Evolutionary conservation across 2,113 vertebrate species (phyloP).

Genomic region (Paradisaea rubra): DNA sequence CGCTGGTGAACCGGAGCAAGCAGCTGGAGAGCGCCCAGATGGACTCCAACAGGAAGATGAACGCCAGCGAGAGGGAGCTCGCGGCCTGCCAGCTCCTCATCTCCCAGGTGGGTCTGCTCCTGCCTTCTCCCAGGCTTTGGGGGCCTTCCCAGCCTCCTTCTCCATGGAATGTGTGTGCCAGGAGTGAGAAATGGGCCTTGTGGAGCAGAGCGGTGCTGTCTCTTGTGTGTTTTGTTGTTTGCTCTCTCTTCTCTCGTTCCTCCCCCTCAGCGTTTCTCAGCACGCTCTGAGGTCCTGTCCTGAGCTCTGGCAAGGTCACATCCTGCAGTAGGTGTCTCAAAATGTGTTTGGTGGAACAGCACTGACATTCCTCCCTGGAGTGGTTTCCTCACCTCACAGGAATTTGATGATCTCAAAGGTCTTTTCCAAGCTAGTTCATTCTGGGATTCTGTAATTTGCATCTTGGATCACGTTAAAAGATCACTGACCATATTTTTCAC

Average conservation of each 20-base stretch:
- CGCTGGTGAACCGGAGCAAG: slow-evolving; percentile 86
- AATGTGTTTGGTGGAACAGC: background rate
- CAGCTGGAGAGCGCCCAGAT: slow-evolving; percentile 86
- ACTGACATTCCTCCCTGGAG: background rate
- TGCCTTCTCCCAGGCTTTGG: background rate
- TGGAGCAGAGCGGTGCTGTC: background rate
- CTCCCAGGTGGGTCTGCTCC: slow-evolving; percentile 52
- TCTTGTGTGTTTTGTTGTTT: background rate
- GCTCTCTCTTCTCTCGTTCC: background rate
- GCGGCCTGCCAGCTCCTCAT: slow-evolving; percentile 87
- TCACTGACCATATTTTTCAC: background rate
- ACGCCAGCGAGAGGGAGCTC: slow-evolving; percentile 87
- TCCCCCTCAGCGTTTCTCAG: background rate
- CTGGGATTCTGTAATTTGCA: background rate
- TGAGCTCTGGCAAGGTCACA: background rate
- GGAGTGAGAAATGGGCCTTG: background rate
- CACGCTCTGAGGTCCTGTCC: background rate
- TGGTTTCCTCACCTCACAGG: background rate
- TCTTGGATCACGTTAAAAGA: background rate
- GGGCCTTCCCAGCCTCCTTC: background rate
- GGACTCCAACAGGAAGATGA: slow-evolving; percentile 87
- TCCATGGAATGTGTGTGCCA: accelerated
- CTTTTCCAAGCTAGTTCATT: background rate
- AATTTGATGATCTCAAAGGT: background rate
- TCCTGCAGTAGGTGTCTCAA: background rate